Evolutionary conservation across 2,113 vertebrate genomes (phyloP).

Genomic region (Neoarius graeffei): DNA sequence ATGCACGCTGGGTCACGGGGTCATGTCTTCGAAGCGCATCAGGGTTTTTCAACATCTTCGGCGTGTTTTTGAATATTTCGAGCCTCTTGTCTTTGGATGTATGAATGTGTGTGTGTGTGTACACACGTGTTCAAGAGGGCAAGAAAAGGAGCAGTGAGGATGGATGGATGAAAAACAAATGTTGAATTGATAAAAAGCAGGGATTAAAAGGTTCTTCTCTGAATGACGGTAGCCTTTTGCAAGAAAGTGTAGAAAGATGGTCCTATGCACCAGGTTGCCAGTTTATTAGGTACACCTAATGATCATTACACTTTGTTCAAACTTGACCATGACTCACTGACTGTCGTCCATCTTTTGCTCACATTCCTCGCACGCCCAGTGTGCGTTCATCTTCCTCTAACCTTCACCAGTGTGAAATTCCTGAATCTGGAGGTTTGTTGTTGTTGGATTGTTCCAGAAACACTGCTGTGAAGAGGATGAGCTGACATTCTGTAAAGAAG

Average conservation of each 20-base stretch:
- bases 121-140: not conserved
- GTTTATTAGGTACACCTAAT: not conserved
- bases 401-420: not conserved
- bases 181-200: slow-evolving; percentile 36
- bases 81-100: not conserved
- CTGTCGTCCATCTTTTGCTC: not conserved
- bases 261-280: not conserved
- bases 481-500: not conserved
- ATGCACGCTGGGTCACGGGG: slow-evolving; percentile 25
- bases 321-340: not conserved
- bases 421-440: not conserved
- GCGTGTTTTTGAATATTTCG: slow-evolving; percentile 35
- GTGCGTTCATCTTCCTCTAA: not conserved
- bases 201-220: slow-evolving; percentile 9
- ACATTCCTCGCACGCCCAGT: not conserved
- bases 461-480: not conserved
- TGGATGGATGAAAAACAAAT: slow-evolving; percentile 33
- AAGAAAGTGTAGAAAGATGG: slow-evolving; percentile 22
- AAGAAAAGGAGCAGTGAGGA: slow-evolving; percentile 38
- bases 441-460: not conserved
- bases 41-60: slow-evolving; percentile 7
- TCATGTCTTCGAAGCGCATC: slow-evolving; percentile 27
- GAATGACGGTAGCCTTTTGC: slow-evolving; percentile 1
- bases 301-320: not conserved
- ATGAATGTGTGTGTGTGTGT: not conserved